Percentiles rank a stretch among this genome's conserved stretches.
Conservation (phyloP, 2,797 vertebrate species). For the Sebastes steindachneri region DNA sequence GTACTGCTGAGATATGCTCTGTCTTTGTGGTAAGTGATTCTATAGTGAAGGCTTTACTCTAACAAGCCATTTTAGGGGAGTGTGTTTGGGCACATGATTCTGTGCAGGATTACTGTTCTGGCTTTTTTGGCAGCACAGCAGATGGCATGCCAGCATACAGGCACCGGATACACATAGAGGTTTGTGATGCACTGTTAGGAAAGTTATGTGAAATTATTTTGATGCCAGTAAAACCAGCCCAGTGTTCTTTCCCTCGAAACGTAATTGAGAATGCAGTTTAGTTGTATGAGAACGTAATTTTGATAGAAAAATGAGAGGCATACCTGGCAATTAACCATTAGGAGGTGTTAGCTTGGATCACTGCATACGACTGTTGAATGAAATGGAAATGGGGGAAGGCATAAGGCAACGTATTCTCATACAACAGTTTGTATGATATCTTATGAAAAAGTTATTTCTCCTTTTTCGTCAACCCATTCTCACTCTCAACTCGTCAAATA, state of each 20-base stretch:
- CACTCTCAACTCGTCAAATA: accelerated
- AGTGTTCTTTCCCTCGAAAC: background rate
- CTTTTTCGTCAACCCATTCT: too few species aligned
- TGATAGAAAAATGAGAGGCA: background rate
- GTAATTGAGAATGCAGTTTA: too few species aligned
- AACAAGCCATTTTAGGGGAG: background rate
- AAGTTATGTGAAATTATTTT: background rate
- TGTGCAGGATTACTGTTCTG: background rate
- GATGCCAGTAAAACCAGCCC: background rate
- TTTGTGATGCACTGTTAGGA: background rate
- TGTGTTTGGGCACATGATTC: background rate
- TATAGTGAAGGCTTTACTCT: background rate
- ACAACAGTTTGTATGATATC: too few species aligned
- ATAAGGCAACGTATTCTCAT: too few species aligned
- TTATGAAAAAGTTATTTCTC: too few species aligned
- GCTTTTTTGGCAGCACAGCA: background rate
- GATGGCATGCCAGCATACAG: background rate
- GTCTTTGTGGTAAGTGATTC: background rate
- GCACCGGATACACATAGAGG: background rate
- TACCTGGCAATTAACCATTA: background rate
- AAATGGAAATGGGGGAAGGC: background rate
- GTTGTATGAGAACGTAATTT: background rate
- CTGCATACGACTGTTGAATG: background rate
- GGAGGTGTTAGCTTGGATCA: background rate
- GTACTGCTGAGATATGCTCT: background rate